Conservation (phyloP, 2,113 vertebrate species). For the Lagenorhynchus albirostris region DNA sequence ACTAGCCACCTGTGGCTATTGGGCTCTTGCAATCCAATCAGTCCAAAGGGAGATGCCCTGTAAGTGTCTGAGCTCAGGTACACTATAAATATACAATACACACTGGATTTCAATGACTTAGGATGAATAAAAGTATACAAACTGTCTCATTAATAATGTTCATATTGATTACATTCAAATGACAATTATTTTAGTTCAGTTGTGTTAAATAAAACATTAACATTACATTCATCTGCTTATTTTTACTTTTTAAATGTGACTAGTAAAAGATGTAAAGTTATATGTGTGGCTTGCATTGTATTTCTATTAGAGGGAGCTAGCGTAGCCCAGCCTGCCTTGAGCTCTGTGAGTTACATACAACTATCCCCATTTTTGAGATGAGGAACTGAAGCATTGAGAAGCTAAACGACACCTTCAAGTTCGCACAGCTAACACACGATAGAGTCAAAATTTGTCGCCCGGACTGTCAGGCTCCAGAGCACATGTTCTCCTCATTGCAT, state of each 20-base stretch:
- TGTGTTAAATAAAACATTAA: neutral
- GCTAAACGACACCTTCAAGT: neutral
- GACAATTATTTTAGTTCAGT: neutral
- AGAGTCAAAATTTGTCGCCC: neutral
- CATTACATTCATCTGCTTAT: neutral
- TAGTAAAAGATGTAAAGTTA: neutral
- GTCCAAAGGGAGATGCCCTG: fast-evolving
- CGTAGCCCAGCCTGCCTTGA: neutral
- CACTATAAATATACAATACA: neutral
- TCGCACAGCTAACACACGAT: neutral
- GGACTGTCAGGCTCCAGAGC: neutral
- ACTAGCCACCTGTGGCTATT: neutral
- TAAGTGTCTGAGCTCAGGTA: neutral
- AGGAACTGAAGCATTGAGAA: neutral
- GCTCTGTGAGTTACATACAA: fast-evolving
- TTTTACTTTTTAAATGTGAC: conserved; percentile 17
- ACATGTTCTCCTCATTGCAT: neutral
- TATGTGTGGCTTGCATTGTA: neutral
- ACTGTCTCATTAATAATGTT: neutral
- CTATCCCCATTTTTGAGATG: neutral
- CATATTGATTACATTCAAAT: neutral
- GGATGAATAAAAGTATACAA: neutral
- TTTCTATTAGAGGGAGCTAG: neutral
- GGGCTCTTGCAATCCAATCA: neutral
- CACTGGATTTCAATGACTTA: neutral